These are phyloP conservation scores for Phyllotis vaccarum DNA, from an alignment of 2,797 vertebrate genomes.

Conservation along the genomic window DNA sequence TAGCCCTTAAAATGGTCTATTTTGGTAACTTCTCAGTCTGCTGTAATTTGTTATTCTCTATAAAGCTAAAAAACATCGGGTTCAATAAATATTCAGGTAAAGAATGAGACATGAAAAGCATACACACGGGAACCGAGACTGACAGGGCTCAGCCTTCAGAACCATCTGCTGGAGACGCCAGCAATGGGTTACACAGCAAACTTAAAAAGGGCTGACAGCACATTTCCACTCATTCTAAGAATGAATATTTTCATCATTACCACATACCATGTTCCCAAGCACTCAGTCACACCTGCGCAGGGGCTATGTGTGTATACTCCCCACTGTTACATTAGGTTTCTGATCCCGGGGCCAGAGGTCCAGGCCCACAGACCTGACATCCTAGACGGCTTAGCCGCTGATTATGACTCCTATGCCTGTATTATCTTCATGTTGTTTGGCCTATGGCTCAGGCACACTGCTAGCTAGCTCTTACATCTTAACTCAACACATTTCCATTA, in stretches of 20 bases:
- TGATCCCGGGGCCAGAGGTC: too few relatives aligned
- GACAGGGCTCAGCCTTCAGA: background rate
- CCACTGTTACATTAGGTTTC: too few relatives aligned
- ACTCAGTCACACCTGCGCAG: background rate
- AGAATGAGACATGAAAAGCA: constrained; percentile 9
- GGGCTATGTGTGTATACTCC: background rate
- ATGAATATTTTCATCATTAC: background rate
- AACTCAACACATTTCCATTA: too few relatives aligned
- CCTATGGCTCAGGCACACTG: too few relatives aligned
- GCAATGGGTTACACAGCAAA: background rate
- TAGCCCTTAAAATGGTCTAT: constrained; percentile 59
- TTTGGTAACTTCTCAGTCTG: constrained; percentile 50
- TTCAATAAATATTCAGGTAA: background rate
- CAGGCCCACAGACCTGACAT: too few relatives aligned
- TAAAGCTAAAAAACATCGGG: constrained; percentile 57
- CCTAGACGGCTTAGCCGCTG: too few relatives aligned
- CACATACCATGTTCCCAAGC: background rate
- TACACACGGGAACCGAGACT: background rate
- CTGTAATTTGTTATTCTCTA: constrained; percentile 44
- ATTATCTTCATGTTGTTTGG: too few relatives aligned
- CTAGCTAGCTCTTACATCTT: too few relatives aligned
- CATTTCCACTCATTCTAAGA: background rate
- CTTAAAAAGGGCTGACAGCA: background rate
- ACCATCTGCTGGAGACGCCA: background rate
- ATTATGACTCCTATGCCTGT: too few relatives aligned